These are phyloP conservation scores for Temnothorax unifasciatus DNA, from an alignment of 2,888 invertebrate species.

Conservation along the genomic window DNA sequence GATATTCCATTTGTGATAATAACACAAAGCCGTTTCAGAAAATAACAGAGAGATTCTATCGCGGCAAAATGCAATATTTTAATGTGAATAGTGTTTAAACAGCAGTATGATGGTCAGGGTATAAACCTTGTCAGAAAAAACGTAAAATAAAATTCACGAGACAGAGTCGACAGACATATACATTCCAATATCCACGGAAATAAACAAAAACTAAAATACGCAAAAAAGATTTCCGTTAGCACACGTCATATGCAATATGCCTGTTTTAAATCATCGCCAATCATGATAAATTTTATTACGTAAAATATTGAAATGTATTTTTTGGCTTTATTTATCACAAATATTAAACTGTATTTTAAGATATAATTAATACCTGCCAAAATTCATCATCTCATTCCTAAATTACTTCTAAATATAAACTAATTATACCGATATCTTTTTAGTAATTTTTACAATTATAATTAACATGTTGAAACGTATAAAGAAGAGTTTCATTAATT, in stretches of 20 bases:
- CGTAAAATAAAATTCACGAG: constrained; percentile 3
- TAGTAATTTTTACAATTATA: constrained; percentile 9
- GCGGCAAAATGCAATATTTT: constrained; percentile 13
- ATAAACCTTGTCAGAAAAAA: constrained; percentile 1
- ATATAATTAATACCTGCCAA: constrained; percentile 10
- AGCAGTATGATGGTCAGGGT: neutral
- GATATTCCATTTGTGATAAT: constrained; percentile 46
- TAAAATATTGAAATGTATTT: constrained; percentile 12
- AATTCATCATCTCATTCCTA: neutral
- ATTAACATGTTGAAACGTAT: neutral
- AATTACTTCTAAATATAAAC: neutral
- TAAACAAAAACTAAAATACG: constrained; percentile 10
- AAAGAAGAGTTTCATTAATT: neutral
- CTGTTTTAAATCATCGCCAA: constrained; percentile 13
- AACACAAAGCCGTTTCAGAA: constrained; percentile 25
- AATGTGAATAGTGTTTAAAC: neutral
- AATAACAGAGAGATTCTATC: neutral
- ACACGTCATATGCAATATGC: neutral
- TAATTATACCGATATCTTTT: neutral
- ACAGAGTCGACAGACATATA: neutral
- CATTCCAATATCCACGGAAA: constrained; percentile 12
- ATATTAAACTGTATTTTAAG: neutral
- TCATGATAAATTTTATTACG: constrained; percentile 27
- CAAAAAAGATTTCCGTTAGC: constrained; percentile 26
- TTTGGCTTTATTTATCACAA: neutral